Conservation (phyloP, 2,888 invertebrate species). For the Pandemis cinnamomeana region DNA sequence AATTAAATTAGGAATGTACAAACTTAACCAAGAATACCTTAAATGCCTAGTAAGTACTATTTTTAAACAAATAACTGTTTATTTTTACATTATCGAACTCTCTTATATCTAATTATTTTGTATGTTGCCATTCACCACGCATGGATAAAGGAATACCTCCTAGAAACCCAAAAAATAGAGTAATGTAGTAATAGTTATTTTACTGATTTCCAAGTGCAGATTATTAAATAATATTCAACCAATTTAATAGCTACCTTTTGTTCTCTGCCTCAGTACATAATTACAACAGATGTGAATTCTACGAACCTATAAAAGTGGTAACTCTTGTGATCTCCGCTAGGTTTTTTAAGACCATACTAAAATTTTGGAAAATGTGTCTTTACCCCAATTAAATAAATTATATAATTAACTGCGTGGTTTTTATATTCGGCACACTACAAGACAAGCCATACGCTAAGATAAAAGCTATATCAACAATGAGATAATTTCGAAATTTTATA, state of each 20-base stretch:
- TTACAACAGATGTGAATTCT: constrained; percentile 6
- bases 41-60: constrained; percentile 38
- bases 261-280: constrained; percentile 11
- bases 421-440: constrained; percentile 1
- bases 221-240: neutral
- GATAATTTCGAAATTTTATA: constrained; percentile 13
- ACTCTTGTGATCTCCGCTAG: neutral
- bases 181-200: neutral
- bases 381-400: neutral
- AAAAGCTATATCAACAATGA: constrained; percentile 21
- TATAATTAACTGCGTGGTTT: neutral
- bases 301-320: neutral
- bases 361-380: neutral
- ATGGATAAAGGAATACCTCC: neutral
- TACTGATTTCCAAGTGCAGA: neutral
- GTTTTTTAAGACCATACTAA: constrained; percentile 6
- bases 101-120: constrained; percentile 26
- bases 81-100: constrained; percentile 24
- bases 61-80: constrained; percentile 21
- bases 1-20: constrained; percentile 74
- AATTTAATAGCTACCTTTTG: neutral
- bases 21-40: constrained; percentile 59
- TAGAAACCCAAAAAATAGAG: neutral
- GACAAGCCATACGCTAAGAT: constrained; percentile 14
- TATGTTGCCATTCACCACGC: constrained; percentile 16